Evolutionary conservation across 2,888 invertebrate genomes (phyloP).

Genomic region (Lapara coniferarum): DNA sequence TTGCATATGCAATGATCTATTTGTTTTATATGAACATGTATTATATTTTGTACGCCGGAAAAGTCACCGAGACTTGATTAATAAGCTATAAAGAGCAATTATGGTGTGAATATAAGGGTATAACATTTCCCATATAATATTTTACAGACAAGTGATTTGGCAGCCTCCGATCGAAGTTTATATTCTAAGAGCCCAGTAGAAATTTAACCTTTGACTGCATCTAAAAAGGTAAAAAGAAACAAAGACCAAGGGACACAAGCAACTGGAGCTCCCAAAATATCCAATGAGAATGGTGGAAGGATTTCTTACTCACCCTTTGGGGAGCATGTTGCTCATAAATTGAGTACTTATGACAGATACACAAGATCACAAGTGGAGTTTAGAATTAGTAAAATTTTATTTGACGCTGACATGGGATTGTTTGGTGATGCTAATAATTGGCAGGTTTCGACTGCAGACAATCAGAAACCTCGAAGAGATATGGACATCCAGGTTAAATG

Average conservation of each 20-base stretch:
- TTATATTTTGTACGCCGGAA: too few species aligned
- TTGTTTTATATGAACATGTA: too few species aligned
- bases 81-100: too few species aligned
- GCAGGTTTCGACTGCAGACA: neutral
- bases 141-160: neutral
- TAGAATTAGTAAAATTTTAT: neutral
- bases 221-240: neutral
- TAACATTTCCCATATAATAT: neutral
- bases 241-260: conserved; percentile 2
- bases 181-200: neutral
- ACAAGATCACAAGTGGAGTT: neutral
- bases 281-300: neutral
- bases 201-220: neutral
- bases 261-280: neutral
- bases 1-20: too few species aligned
- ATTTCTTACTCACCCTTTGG: neutral
- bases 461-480: too few species aligned
- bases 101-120: too few species aligned
- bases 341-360: neutral
- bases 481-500: too few species aligned
- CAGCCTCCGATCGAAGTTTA: neutral
- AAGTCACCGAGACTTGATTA: too few species aligned
- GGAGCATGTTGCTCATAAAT: neutral
- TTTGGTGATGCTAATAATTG: neutral
- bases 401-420: neutral